These are phyloP conservation scores for Accipiter virgatus DNA, from an alignment of 2,113 vertebrate species.

Conservation along the genomic window DNA sequence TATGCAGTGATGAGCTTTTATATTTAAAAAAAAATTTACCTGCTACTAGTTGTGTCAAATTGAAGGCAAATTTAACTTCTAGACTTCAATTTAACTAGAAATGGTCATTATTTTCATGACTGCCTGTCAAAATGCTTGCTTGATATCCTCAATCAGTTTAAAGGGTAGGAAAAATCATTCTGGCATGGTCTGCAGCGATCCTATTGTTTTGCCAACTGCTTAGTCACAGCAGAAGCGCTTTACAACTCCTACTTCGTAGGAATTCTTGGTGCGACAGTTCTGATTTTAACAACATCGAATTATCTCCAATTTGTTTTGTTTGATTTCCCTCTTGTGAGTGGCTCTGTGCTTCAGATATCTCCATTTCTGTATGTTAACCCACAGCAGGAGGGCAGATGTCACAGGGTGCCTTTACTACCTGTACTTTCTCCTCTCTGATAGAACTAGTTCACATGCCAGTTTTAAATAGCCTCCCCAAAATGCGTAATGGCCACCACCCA, in stretches of 20 bases:
- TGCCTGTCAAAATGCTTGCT: constrained; percentile 49
- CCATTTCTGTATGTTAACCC: constrained; percentile 70
- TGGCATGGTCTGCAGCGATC: constrained; percentile 36
- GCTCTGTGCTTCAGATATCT: constrained; percentile 49
- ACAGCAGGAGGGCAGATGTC: constrained; percentile 74
- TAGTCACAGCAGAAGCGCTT: constrained; percentile 66
- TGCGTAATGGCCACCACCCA: constrained; percentile 65
- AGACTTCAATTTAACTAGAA: background rate
- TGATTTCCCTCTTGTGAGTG: constrained; percentile 66
- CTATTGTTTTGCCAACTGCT: constrained; percentile 66
- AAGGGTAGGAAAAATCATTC: constrained; percentile 51
- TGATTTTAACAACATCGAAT: constrained; percentile 72
- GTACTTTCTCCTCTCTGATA: constrained; percentile 67
- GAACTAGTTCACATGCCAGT: constrained; percentile 73
- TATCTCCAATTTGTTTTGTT: constrained; percentile 75
- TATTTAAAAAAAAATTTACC: background rate
- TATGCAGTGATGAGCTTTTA: background rate
- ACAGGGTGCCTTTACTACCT: constrained; percentile 74
- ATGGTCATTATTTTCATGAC: background rate
- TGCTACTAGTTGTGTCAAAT: background rate
- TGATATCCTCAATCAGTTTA: constrained; percentile 12
- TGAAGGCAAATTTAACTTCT: background rate
- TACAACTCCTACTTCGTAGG: constrained; percentile 49
- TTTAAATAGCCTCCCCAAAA: constrained; percentile 71
- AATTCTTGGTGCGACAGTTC: constrained; percentile 25